Percentiles rank a stretch among this genome's conserved stretches.
phyloP scores from a whole-genome alignment of 2,888 invertebrate species.

The Diloba caeruleocephala region DNA sequence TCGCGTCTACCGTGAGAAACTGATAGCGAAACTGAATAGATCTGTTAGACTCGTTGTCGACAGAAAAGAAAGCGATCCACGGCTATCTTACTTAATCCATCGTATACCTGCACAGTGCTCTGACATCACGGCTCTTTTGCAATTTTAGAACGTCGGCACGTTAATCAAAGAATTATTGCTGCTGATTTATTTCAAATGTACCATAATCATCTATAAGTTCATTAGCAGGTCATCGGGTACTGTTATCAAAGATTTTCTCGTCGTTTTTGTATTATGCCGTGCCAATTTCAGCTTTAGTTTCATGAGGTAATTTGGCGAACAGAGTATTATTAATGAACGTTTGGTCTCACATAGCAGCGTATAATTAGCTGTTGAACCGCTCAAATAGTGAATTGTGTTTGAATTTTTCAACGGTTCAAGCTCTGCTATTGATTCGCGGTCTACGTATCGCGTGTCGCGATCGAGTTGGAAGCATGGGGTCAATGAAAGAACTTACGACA shows the following conservation, averaged over 20 bases:
- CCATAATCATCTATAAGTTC: constrained; percentile 18
- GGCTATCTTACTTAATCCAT: constrained; percentile 70
- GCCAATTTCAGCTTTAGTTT: not conserved
- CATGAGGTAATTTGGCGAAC: no score
- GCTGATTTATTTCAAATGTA: constrained; percentile 42
- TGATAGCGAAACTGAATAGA: constrained; percentile 71
- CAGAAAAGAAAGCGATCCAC: constrained; percentile 78
- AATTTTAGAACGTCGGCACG: constrained; percentile 59
- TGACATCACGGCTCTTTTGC: constrained; percentile 63
- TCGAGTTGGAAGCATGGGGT: not conserved
- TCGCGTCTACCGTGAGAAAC: constrained; percentile 59
- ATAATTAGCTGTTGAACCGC: not conserved
- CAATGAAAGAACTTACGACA: constrained; percentile 4
- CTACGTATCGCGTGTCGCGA: constrained; percentile 2
- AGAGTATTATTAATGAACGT: not conserved
- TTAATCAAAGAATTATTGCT: constrained; percentile 37
- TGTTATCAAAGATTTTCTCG: constrained; percentile 3
- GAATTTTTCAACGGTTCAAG: constrained; percentile 26
- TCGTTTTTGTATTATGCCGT: not conserved
- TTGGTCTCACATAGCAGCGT: not conserved
- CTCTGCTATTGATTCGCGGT: constrained; percentile 15
- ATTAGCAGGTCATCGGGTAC: constrained; percentile 15
- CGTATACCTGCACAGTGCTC: constrained; percentile 57
- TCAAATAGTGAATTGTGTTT: constrained; percentile 6
- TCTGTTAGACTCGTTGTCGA: constrained; percentile 55